Base-by-base conservation (phyloP, 2,888 invertebrate genomes). In the Cantharis nigra region DNA sequence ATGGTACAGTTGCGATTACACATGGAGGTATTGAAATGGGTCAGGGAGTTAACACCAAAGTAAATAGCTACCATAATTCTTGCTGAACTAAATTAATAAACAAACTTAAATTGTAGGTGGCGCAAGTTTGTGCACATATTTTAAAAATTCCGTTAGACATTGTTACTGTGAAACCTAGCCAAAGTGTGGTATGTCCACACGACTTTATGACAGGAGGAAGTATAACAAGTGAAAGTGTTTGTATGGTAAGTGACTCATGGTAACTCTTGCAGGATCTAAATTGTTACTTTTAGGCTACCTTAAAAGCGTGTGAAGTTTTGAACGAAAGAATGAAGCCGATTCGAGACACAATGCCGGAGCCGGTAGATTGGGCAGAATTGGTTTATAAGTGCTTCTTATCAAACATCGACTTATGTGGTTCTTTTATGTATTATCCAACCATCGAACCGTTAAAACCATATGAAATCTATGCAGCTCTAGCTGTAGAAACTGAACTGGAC, bases 401-500 rank as follows among this genome's bases (percentile, higher is more conserved):
- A 63, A 90, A 91, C 71, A 86, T 94, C 2, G 91, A 93, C 84
- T 87, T 94, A 67, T 92, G 92, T 82, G 92, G 92, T 1, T 90
- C 90, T 13, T 91, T 92, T 83, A 90, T 91, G 90, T 93, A 65
- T 23, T 14, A 20, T 23, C 20, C 33, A n/a, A 49, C 33, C 7
- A 5, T 49, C 4, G 5, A 23, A 13, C 16, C 23, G 10, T 3
- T 13, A 13, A 4, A 1, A 5, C 33, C 18, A 7, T 95, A 95
- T 83, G 86, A 89, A 62, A 90, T 95, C 71, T 94, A 92, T 83
- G 94, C 92, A 2, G 90, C 91, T 0, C 88, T 91, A 9, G 90
- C 92, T 1, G 86, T 92, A 3, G 96, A 96, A 87, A 91, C 95
- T 0, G 95, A 96, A 87, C 13, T 67, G 9, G 65, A 67, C 11